Conservation (phyloP, 1,140 invertebrate genomes). For the Himalopsyche phryganea region DNA sequence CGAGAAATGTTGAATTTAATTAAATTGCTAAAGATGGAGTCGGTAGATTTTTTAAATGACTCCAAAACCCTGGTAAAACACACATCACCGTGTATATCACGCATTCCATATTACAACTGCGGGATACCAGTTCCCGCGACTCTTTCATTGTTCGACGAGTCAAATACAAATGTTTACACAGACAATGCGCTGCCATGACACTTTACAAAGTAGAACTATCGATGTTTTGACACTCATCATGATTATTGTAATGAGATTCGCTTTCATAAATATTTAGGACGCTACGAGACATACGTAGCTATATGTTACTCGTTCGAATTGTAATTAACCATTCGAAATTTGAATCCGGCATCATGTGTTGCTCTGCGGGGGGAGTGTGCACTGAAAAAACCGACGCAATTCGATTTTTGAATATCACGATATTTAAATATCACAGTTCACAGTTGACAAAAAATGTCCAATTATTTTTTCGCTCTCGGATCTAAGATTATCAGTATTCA, state of each 20-base stretch:
- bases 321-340: conserved; percentile 2
- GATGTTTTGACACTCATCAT: conserved; percentile 23
- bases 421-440: too few relatives aligned
- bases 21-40: too few relatives aligned
- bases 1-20: too few relatives aligned
- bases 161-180: conserved; percentile 31
- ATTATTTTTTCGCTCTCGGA: too few relatives aligned
- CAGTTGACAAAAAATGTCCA: too few relatives aligned
- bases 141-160: conserved; percentile 21
- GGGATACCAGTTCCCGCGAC: conserved; percentile 3
- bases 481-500: too few relatives aligned
- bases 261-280: conserved; percentile 27
- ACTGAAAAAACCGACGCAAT: conserved; percentile 3
- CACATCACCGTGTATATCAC: too few relatives aligned
- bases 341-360: conserved; percentile 14
- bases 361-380: neutral
- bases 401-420: neutral
- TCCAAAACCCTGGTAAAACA: too few relatives aligned
- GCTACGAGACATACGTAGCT: conserved; percentile 4
- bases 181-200: conserved; percentile 16
- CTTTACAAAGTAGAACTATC: conserved; percentile 8
- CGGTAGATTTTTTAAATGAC: too few relatives aligned
- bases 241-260: conserved; percentile 19
- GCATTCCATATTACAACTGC: too few relatives aligned
- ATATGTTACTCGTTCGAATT: conserved; percentile 10